Percentiles rank a stretch among this genome's conserved stretches.
phyloP scores from a whole-genome alignment of 1,140 invertebrate species.

The Tyrophagus putrescentiae region DNA sequence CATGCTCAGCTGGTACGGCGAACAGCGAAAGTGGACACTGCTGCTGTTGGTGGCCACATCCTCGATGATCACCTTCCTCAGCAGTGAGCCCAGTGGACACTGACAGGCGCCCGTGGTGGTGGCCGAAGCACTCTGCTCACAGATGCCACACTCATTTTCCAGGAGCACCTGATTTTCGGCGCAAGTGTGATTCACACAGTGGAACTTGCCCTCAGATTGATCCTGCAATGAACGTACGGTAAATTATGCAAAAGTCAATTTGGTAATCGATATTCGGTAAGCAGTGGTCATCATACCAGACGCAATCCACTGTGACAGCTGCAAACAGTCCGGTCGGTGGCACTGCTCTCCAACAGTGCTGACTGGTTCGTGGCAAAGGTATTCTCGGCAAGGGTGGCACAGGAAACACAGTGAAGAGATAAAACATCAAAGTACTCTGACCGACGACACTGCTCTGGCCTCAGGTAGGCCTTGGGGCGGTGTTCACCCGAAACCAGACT shows the following conservation, averaged over 20 bases:
- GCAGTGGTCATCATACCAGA: too few relatives aligned
- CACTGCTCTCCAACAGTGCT: neutral
- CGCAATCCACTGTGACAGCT: neutral
- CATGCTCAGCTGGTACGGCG: neutral
- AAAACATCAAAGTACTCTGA: conserved; percentile 3
- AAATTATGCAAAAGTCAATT: too few relatives aligned
- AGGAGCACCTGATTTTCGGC: neutral
- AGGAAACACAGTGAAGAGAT: neutral
- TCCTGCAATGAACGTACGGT: neutral
- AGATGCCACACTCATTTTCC: neutral
- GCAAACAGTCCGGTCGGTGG: neutral
- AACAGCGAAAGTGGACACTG: neutral
- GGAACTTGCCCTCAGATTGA: neutral
- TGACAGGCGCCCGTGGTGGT: neutral
- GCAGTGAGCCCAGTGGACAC: neutral
- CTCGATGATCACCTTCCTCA: neutral
- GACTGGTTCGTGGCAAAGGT: neutral
- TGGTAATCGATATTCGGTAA: too few relatives aligned
- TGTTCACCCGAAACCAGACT: too few relatives aligned
- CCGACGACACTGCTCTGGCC: neutral
- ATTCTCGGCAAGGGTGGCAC: neutral
- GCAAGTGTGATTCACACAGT: neutral
- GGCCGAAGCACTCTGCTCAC: neutral
- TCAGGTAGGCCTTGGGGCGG: neutral
- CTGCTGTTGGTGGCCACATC: neutral